These are phyloP conservation scores for Chunga burmeisteri DNA, from an alignment of 2,113 vertebrate species.

Conservation along the genomic window DNA sequence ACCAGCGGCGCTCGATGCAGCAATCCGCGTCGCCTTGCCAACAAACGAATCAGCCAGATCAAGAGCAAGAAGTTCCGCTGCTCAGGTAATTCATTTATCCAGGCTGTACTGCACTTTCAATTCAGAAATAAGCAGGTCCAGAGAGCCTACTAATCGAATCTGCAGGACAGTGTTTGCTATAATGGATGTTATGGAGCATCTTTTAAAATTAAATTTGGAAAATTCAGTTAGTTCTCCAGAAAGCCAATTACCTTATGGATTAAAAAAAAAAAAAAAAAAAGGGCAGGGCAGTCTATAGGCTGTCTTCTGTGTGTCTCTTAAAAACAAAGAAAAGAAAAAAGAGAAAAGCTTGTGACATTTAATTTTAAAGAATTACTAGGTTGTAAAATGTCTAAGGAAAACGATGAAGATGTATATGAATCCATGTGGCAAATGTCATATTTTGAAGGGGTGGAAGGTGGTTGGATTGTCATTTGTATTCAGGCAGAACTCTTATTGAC, in stretches of 20 bases:
- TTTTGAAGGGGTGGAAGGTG: not conserved
- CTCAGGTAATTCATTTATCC: constrained; percentile 89
- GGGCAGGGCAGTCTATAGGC: not conserved
- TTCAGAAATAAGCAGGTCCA: constrained; percentile 64
- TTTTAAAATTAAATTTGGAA: constrained; percentile 80
- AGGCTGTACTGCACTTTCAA: constrained; percentile 58
- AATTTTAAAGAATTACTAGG: not conserved
- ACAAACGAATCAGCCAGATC: constrained; percentile 99
- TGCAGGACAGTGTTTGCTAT: constrained; percentile 68
- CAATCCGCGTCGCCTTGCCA: constrained; percentile 93
- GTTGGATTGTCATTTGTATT: not conserved
- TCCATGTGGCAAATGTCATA: not conserved
- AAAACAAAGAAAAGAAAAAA: not conserved
- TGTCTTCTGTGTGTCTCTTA: not conserved
- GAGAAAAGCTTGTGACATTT: not conserved
- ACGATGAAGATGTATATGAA: not conserved
- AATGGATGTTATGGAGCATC: constrained; percentile 77
- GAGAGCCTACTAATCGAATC: constrained; percentile 79
- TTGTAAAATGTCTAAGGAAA: not conserved
- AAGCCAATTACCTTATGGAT: constrained; percentile 79
- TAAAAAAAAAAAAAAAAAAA: constrained; percentile 52
- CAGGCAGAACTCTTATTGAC: not conserved
- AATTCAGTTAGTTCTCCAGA: constrained; percentile 78
- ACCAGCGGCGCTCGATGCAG: constrained; percentile 98
- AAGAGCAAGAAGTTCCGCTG: constrained; percentile 99